Evolutionary conservation across 2,797 vertebrate species (phyloP).

Genomic region (Fistularia tabacaria): DNA sequence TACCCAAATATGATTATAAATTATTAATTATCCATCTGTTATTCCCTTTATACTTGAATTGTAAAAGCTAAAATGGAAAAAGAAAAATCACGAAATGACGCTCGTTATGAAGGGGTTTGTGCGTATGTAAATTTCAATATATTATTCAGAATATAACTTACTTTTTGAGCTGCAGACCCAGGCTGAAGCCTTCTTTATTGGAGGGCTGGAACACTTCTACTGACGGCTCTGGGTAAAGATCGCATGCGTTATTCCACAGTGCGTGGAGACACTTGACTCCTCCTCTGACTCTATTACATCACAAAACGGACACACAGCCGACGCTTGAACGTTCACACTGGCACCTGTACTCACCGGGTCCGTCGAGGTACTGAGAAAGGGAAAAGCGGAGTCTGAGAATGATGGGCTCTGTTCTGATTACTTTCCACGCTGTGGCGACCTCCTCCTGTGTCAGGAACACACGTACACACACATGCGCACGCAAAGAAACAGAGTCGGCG

Average conservation of each 20-base stretch:
- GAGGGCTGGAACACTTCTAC: slow-evolving; percentile 98
- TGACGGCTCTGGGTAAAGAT: slow-evolving; percentile 83
- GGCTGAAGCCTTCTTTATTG: slow-evolving; percentile 94
- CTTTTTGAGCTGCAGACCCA: slow-evolving; percentile 98
- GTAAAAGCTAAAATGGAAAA: no score
- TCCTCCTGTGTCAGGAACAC: slow-evolving; percentile 84
- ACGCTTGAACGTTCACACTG: slow-evolving; percentile 56
- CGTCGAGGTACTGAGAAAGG: slow-evolving; percentile 98
- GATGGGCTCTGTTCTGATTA: slow-evolving; percentile 95
- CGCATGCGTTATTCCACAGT: slow-evolving; percentile 46
- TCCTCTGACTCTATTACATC: slow-evolving; percentile 29
- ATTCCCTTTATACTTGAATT: no score
- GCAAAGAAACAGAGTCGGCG: slow-evolving; percentile 54
- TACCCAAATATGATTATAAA: no score
- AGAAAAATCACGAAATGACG: no score
- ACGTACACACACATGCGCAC: slow-evolving; percentile 49
- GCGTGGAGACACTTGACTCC: slow-evolving; percentile 22
- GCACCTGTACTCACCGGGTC: slow-evolving; percentile 86
- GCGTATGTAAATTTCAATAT: not conserved
- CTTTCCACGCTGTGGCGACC: slow-evolving; percentile 98
- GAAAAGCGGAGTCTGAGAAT: slow-evolving; percentile 95
- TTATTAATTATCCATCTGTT: no score
- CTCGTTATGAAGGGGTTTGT: no score
- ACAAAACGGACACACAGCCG: slow-evolving; percentile 50
- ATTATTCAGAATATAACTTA: slow-evolving; percentile 63